A percentile compares a stretch with the other conserved stretches of the same genome.
These are phyloP conservation scores for Volucella zonaria DNA, from an alignment of 2,888 invertebrate genomes.

Conservation along the genomic window DNA sequence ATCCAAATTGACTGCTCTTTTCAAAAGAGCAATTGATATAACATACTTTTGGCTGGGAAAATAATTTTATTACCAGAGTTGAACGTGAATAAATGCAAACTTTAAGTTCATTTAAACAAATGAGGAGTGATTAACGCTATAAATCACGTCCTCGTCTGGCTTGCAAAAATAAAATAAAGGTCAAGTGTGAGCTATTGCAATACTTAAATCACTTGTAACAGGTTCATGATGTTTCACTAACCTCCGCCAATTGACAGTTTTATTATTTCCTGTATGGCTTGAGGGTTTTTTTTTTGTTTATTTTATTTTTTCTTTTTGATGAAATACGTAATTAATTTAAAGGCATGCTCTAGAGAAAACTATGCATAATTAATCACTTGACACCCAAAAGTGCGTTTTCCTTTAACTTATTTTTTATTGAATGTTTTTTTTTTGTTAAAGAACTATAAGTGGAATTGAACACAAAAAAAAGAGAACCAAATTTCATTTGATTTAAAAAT, in stretches of 20 bases:
- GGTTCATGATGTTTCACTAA: no score
- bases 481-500: no score
- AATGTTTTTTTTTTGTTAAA: no score
- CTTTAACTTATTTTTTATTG: no score
- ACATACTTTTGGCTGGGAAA: no score
- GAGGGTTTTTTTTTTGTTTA: not conserved
- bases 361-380: no score
- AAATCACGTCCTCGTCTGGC: slow-evolving; percentile 21
- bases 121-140: slow-evolving; percentile 25
- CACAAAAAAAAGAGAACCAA: no score
- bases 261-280: slow-evolving; percentile 7
- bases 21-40: no score
- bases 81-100: not conserved
- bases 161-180: slow-evolving; percentile 10
- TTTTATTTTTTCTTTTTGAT: not conserved
- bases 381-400: no score
- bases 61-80: not conserved
- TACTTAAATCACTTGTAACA: slow-evolving; percentile 9
- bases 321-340: not conserved
- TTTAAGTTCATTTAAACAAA: slow-evolving; percentile 12
- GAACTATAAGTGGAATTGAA: no score
- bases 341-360: no score
- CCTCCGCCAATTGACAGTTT: slow-evolving; percentile 4
- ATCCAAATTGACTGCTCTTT: no score
- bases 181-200: slow-evolving; percentile 31